Evolutionary conservation across 2,888 invertebrate genomes (phyloP).

Genomic region (Rhaphigaster nebulosa): DNA sequence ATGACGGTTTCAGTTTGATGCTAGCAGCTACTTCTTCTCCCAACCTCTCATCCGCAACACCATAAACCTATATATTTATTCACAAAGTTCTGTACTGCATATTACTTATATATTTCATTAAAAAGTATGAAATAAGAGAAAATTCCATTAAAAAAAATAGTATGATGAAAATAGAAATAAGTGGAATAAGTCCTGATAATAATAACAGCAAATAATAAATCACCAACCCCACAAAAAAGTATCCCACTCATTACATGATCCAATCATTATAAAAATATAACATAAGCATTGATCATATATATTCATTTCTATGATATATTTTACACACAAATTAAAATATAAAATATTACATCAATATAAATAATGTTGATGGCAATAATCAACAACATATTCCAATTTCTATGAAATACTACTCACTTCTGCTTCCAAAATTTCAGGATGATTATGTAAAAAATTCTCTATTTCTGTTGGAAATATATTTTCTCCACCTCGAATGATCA

Average conservation of each 20-base stretch:
- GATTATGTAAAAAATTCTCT: constrained; percentile 80
- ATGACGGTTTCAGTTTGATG: constrained; percentile 73
- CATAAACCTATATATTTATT: constrained; percentile 74
- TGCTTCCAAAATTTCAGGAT: constrained; percentile 80
- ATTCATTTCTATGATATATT: not conserved
- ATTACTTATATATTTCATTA: too few species aligned
- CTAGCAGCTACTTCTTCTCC: constrained; percentile 85
- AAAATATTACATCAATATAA: not conserved
- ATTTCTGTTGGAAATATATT: constrained; percentile 85
- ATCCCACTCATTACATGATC: too few species aligned
- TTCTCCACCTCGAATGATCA: constrained; percentile 67
- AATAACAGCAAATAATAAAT: too few species aligned
- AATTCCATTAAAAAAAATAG: not conserved
- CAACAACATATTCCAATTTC: not conserved
- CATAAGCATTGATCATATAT: too few species aligned
- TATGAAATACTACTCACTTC: constrained; percentile 71
- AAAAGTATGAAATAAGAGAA: not conserved
- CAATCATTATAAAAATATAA: too few species aligned
- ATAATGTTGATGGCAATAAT: not conserved
- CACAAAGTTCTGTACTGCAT: not conserved
- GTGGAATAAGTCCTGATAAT: too few species aligned
- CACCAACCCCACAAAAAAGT: too few species aligned
- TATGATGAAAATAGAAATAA: too few species aligned
- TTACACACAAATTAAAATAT: not conserved
- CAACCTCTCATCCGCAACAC: constrained; percentile 80